Conservation (phyloP, 2,113 vertebrate species). For the Semnornis frantzii region DNA sequence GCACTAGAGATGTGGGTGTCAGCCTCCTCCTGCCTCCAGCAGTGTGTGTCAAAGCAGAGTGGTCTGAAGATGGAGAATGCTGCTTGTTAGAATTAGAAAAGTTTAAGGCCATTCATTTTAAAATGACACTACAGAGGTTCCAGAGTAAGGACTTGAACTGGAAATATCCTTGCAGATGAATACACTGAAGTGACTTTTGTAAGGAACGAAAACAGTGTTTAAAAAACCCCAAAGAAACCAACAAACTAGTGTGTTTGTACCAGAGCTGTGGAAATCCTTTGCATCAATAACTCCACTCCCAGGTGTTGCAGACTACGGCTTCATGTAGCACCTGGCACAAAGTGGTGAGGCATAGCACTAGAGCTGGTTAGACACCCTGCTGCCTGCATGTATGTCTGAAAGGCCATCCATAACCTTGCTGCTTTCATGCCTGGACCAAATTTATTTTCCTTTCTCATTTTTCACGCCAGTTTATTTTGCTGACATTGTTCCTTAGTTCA, state of each 20-base stretch:
- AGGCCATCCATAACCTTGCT: neutral
- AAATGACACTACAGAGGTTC: neutral
- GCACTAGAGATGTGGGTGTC: neutral
- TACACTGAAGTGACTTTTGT: neutral
- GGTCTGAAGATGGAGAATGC: neutral
- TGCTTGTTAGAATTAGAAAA: neutral
- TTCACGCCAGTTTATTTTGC: neutral
- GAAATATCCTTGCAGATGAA: accelerated
- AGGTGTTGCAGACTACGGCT: neutral
- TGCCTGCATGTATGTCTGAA: neutral
- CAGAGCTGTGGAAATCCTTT: neutral
- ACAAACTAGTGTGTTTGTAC: neutral
- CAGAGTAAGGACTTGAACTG: neutral
- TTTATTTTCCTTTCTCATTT: neutral
- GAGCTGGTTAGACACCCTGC: neutral
- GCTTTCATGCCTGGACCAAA: neutral
- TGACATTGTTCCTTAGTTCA: neutral
- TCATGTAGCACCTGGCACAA: neutral
- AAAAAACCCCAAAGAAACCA: neutral
- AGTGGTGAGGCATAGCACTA: neutral
- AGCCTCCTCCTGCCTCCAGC: neutral
- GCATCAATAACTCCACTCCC: neutral
- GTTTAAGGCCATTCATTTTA: accelerated
- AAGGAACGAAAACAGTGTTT: neutral
- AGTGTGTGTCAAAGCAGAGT: neutral